phyloP scores from a whole-genome alignment of 2,797 vertebrate species.

The Brachymystax lenok region DNA sequence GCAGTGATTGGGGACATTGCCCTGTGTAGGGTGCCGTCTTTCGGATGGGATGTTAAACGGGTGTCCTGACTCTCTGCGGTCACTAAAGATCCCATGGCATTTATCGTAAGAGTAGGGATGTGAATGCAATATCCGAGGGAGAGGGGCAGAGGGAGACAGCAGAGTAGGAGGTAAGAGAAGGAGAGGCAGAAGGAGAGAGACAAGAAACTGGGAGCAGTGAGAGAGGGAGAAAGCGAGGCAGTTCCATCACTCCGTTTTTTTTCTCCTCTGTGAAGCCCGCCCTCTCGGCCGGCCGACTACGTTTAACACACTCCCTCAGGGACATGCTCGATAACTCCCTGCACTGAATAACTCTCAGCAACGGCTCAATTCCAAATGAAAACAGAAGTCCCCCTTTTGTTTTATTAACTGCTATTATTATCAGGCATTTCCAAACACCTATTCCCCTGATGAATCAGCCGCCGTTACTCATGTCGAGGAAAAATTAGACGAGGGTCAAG shows the following conservation, averaged over 20 bases:
- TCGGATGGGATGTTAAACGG: too few relatives aligned
- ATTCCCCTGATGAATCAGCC: constrained; percentile 49
- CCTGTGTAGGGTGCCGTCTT: too few relatives aligned
- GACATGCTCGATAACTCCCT: constrained; percentile 61
- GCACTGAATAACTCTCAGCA: constrained; percentile 45
- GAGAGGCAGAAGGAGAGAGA: not conserved
- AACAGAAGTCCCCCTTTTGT: constrained; percentile 64
- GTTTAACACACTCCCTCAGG: constrained; percentile 70
- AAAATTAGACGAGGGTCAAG: constrained; percentile 33
- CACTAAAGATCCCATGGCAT: too few relatives aligned
- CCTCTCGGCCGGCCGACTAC: constrained; percentile 33
- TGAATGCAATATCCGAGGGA: too few relatives aligned
- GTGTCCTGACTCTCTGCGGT: too few relatives aligned
- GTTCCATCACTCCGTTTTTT: constrained; percentile 62
- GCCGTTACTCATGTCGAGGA: constrained; percentile 51
- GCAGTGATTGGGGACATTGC: too few relatives aligned
- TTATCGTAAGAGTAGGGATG: too few relatives aligned
- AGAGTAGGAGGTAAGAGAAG: too few relatives aligned
- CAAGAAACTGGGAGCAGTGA: constrained; percentile 17
- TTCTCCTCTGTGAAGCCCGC: constrained; percentile 48
- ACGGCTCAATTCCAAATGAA: constrained; percentile 65
- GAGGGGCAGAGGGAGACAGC: too few relatives aligned
- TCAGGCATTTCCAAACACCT: constrained; percentile 55
- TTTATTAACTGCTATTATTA: constrained; percentile 70
- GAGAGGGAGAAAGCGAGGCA: constrained; percentile 29